Evolutionary conservation across 2,113 vertebrate species (phyloP).

Genomic region (Gymnarchus niloticus): DNA sequence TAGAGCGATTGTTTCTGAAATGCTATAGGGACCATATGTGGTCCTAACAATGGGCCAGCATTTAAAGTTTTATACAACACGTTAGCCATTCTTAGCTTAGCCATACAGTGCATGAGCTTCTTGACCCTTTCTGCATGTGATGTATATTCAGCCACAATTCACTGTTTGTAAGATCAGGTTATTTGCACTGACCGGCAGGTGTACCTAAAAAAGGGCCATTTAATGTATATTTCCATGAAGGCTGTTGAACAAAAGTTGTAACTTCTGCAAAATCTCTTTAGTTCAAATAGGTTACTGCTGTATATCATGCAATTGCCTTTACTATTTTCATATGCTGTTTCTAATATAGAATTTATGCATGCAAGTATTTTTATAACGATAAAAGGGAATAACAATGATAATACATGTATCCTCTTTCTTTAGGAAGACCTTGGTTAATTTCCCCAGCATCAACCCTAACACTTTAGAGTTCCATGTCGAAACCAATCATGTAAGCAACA

Average conservation of each 20-base stretch:
- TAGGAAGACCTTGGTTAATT: conserved; percentile 83
- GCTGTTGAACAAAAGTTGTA: not conserved
- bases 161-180: not conserved
- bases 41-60: not conserved
- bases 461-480: conserved; percentile 89
- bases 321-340: not conserved
- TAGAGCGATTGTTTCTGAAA: not conserved
- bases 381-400: not conserved
- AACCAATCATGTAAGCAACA: conserved; percentile 80
- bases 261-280: not conserved
- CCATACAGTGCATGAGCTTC: not conserved
- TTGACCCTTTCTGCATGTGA: not conserved
- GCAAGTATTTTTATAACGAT: not conserved
- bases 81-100: too few species aligned
- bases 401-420: not conserved
- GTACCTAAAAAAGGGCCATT: not conserved
- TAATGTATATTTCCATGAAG: not conserved
- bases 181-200: not conserved
- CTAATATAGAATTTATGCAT: not conserved
- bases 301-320: not conserved
- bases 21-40: not conserved
- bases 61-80: too few species aligned
- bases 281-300: not conserved
- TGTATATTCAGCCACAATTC: not conserved
- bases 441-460: conserved; percentile 70